Conservation (phyloP, 2,113 vertebrate genomes). For the Archocentrus centrarchus region DNA sequence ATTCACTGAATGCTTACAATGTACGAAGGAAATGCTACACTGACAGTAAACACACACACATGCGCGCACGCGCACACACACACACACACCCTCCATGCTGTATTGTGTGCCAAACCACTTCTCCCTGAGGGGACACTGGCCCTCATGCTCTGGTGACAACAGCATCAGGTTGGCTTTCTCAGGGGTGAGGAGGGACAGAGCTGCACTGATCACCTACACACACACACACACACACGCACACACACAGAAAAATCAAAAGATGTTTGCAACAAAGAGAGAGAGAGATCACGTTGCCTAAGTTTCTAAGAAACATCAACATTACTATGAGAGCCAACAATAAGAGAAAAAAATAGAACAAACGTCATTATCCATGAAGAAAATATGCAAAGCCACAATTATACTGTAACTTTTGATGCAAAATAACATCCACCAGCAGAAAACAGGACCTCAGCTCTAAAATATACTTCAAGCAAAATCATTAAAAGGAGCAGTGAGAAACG, state of each 20-base stretch:
- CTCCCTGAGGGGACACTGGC: constrained; percentile 89
- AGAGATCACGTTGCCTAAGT: not conserved
- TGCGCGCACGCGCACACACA: not conserved
- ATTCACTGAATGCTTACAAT: constrained; percentile 37
- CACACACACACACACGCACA: constrained; percentile 32
- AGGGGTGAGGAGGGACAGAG: constrained; percentile 88
- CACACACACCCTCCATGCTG: constrained; percentile 87
- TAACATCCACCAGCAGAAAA: constrained; percentile 15
- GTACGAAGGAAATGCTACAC: constrained; percentile 17
- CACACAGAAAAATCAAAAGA: not conserved
- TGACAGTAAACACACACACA: constrained; percentile 24
- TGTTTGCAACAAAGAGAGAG: not conserved
- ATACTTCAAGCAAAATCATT: constrained; percentile 17
- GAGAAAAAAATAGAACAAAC: constrained; percentile 2
- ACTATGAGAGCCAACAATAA: constrained; percentile 34
- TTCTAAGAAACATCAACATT: constrained; percentile 25
- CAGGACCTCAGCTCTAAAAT: not conserved
- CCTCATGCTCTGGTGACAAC: constrained; percentile 93
- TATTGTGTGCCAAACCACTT: constrained; percentile 98
- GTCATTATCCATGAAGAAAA: constrained; percentile 11
- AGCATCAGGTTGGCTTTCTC: constrained; percentile 93
- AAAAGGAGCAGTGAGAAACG: not conserved
- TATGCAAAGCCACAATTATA: constrained; percentile 48
- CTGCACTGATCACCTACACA: constrained; percentile 88
- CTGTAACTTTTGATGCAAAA: constrained; percentile 25